Evolutionary conservation across 2,113 vertebrate species (phyloP).

Genomic region (Sialia sialis): DNA sequence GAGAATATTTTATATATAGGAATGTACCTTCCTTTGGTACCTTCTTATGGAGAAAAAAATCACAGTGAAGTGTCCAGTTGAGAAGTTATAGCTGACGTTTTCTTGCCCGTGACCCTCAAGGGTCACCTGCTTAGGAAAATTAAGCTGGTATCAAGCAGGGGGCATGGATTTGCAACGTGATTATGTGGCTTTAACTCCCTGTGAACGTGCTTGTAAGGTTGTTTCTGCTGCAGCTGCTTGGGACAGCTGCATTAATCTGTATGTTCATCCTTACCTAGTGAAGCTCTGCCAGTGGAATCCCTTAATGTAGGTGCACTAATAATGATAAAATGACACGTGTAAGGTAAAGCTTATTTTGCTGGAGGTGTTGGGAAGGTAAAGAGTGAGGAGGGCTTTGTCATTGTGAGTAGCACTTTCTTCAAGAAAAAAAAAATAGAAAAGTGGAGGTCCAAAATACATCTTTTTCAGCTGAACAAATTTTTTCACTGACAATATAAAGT

Average conservation of each 20-base stretch:
- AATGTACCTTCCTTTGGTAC: neutral
- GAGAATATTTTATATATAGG: neutral
- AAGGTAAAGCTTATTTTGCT: neutral
- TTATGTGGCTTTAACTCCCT: constrained; percentile 22
- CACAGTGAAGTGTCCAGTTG: neutral
- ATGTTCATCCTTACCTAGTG: neutral
- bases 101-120: neutral
- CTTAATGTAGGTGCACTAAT: neutral
- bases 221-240: neutral
- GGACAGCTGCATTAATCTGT: constrained; percentile 25
- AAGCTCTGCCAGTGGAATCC: neutral
- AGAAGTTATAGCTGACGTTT: neutral
- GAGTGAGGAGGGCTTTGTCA: neutral
- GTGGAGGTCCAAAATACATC: neutral
- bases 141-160: neutral
- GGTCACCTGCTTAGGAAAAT: constrained; percentile 10
- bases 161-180: neutral
- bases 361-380: neutral
- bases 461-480: neutral
- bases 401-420: neutral
- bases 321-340: neutral
- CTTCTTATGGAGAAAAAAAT: neutral
- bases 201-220: neutral
- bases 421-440: neutral
- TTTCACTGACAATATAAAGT: neutral